Percentiles rank a stretch among this genome's conserved stretches.
Conservation (phyloP, 2,797 vertebrate species). For the Takifugu rubripes region DNA sequence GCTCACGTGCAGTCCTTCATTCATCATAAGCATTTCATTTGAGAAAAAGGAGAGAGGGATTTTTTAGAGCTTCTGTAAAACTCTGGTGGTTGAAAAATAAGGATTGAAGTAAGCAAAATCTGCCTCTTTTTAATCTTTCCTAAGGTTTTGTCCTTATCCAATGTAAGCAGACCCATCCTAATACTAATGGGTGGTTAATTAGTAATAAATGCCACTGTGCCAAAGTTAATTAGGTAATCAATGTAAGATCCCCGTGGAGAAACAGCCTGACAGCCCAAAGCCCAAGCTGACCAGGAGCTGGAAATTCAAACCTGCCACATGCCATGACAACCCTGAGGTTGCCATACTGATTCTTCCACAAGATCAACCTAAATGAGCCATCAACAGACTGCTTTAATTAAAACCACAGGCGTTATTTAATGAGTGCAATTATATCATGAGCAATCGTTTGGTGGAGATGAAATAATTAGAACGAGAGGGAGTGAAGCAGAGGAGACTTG, state of each 20-base stretch:
- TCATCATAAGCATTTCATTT: too few species aligned
- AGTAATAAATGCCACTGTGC: conserved; percentile 68
- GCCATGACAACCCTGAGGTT: conserved; percentile 36
- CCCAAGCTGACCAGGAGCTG: conserved; percentile 52
- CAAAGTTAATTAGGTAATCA: conserved; percentile 66
- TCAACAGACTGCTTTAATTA: conserved; percentile 73
- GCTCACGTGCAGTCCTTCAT: not conserved
- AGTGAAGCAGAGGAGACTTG: conserved; percentile 7
- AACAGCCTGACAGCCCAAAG: conserved; percentile 34
- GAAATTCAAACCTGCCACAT: conserved; percentile 35
- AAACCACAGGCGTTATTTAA: conserved; percentile 62
- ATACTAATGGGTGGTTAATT: conserved; percentile 72
- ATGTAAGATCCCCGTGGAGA: conserved; percentile 49
- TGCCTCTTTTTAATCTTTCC: conserved; percentile 39
- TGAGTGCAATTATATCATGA: conserved; percentile 64
- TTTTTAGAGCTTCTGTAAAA: too few species aligned
- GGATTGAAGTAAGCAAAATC: conserved; percentile 11
- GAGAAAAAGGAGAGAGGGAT: too few species aligned
- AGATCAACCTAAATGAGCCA: conserved; percentile 69
- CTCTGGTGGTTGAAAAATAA: too few species aligned
- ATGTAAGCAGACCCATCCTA: conserved; percentile 53
- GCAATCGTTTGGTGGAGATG: conserved; percentile 36
- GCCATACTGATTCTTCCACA: conserved; percentile 37
- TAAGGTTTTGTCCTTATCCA: conserved; percentile 54
- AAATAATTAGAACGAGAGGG: conserved; percentile 13